Base-by-base conservation (phyloP, 2,113 vertebrate species). In the Ramphastos sulfuratus region DNA sequence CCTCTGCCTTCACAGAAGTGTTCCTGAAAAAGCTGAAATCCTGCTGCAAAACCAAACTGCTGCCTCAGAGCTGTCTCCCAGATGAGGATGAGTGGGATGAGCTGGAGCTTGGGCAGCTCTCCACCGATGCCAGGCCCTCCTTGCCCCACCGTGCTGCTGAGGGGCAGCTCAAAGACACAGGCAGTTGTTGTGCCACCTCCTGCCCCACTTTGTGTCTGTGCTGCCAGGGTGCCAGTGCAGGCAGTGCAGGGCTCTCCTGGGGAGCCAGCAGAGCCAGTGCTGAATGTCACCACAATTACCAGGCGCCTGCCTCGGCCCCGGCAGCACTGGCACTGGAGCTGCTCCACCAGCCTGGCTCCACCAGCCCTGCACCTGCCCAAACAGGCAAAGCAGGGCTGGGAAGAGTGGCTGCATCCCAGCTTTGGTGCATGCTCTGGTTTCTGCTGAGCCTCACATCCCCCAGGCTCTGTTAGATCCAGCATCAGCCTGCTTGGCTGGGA, bases 21-120 rank as follows among this genome's bases (percentile, higher is more conserved):
- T 73, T 52, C 58, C 82, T 64, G 16, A 33, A 74, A 58, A 50
- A 87, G 15, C 35, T 65, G 67, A 80, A 87, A 70, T 16, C 24
- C 9, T 1, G 3, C 20, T 33, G 76, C 72, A 52, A 52, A 89
- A 76, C 0, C 20, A 50, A 72, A 70, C 17, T 2, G 0, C 64
- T 82, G 12, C 10, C 48, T 48, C 9, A 3, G n/a, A 20, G 27
- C 35, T 21, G 2, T 46, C 28, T 59, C 37, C 31, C 15, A 28
- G 19, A 42, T 1, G 3, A 31, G 44, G 72, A 5, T 2, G 0
- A 64, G 6, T 58, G 35, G 52, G 30, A 61, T 0, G 0, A 87
- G 70, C 28, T 42, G 73, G 80, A 54, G 16, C 46, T 33, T 6
- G 37, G 37, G 39, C 23, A 58, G 23, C 13, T 39, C 10, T 2